Evolutionary conservation across 2,113 vertebrate species (phyloP).

Genomic region (Hydrolagus affinis): DNA sequence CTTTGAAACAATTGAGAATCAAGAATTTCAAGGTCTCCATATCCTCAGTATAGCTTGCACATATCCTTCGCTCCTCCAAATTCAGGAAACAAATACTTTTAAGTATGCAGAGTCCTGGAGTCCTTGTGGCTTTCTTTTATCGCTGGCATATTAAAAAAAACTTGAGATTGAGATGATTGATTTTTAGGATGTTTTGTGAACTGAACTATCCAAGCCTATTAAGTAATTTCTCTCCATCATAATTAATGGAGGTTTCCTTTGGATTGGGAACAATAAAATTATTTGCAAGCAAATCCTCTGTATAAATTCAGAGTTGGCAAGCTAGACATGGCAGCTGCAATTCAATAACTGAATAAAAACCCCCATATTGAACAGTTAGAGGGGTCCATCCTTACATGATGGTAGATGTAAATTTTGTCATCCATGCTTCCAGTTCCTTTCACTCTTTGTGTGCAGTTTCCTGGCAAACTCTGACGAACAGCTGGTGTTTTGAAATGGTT

Average conservation of each 20-base stretch:
- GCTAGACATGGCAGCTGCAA: background rate
- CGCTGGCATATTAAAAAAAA: no score
- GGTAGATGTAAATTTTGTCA: background rate
- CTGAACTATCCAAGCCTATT: background rate
- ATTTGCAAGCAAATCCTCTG: background rate
- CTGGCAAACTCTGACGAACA: background rate
- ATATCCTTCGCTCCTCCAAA: no score
- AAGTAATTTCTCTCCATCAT: background rate
- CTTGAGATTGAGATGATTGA: no score
- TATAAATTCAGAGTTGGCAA: background rate
- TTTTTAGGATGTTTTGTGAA: no score
- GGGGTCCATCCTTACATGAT: background rate
- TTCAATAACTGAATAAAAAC: constrained; percentile 21
- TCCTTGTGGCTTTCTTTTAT: no score
- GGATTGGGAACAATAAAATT: background rate
- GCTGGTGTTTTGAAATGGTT: constrained; percentile 2
- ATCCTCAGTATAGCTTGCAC: no score
- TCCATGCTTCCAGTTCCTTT: background rate
- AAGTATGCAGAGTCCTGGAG: no score
- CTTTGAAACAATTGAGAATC: no score
- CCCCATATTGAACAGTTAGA: constrained; percentile 1
- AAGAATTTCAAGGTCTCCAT: no score
- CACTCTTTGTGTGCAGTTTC: background rate
- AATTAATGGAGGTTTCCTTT: background rate
- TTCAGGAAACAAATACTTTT: no score